Conservation (phyloP, 2,113 vertebrate species). For the Pseudonaja textilis region DNA sequence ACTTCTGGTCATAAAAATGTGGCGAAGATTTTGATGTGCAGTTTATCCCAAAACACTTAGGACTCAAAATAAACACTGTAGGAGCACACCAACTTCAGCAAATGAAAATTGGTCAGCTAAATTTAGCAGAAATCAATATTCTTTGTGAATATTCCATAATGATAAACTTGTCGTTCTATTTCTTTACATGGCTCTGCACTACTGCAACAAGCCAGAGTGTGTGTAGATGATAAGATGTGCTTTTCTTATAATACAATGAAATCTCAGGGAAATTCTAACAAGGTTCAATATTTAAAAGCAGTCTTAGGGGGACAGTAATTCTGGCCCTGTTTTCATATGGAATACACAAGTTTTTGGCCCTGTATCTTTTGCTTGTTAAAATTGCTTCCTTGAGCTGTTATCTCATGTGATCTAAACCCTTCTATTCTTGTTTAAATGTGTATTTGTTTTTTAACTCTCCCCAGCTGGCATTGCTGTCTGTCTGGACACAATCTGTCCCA, state of each 20-base stretch:
- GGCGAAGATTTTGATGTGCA: slow-evolving; percentile 44
- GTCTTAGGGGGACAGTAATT: slow-evolving; percentile 13
- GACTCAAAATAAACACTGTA: slow-evolving; percentile 48
- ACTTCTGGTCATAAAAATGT: slow-evolving; percentile 48
- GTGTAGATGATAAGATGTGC: background rate
- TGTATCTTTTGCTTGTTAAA: slow-evolving; percentile 40
- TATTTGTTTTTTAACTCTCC: slow-evolving; percentile 25
- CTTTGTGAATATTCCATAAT: slow-evolving; percentile 1
- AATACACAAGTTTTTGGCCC: slow-evolving; percentile 20
- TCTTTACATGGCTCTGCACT: background rate
- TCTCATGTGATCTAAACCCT: slow-evolving; percentile 32
- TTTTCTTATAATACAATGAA: accelerated
- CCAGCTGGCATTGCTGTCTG: slow-evolving; percentile 55
- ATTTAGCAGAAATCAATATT: slow-evolving; percentile 12
- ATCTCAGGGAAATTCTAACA: background rate
- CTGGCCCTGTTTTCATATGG: slow-evolving; percentile 20
- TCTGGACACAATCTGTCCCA: slow-evolving; percentile 60
- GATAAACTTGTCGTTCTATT: background rate
- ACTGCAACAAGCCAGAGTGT: background rate
- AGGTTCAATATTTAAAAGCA: slow-evolving; percentile 12
- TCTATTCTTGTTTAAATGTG: slow-evolving; percentile 55
- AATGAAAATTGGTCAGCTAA: slow-evolving; percentile 7
- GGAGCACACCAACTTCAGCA: background rate
- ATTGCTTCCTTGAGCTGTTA: slow-evolving; percentile 35
- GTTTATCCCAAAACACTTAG: slow-evolving; percentile 44